phyloP scores from a whole-genome alignment of 37 sponge, comb jelly and placozoan genomes.

The Agelas oroides region DNA sequence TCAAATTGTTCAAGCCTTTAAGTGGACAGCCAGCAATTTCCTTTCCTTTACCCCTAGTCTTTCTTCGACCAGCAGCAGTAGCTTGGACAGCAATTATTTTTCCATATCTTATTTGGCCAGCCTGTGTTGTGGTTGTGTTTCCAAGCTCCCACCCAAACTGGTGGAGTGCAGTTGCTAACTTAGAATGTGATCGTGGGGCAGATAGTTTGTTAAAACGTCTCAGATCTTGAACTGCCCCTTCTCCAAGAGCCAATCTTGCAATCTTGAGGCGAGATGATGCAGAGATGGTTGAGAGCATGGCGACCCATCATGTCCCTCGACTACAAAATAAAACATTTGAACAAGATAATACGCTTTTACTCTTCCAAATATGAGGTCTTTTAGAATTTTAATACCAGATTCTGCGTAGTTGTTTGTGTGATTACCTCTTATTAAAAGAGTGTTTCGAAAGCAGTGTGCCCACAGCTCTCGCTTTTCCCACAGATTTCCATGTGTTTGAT shows the following conservation, averaged over 20 bases:
- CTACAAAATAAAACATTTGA: background rate
- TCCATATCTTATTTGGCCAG: background rate
- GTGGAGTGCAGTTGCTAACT: background rate
- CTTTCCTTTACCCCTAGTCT: background rate
- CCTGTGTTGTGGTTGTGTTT: background rate
- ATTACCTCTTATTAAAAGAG: constrained; percentile 9
- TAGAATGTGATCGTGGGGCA: background rate
- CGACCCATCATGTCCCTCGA: constrained; percentile 18
- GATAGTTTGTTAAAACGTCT: background rate
- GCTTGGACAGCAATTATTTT: constrained; percentile 18
- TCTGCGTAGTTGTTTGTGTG: constrained; percentile 41
- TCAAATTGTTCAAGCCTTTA: background rate
- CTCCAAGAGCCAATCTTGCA: constrained; percentile 5
- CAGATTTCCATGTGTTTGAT: background rate
- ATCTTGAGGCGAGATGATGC: background rate
- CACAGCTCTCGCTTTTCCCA: background rate
- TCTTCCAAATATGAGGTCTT: constrained; percentile 10
- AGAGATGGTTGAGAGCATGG: constrained; percentile 19
- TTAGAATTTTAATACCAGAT: constrained; percentile 9
- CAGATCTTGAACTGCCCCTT: background rate
- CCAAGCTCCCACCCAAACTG: constrained; percentile 27
- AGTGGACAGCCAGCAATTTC: background rate
- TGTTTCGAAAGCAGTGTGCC: constrained; percentile 5
- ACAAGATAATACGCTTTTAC: constrained; percentile 33
- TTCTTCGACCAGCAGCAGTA: constrained; percentile 11